Percentiles rank a stretch among this genome's conserved stretches.
Conservation (phyloP, 2,797 vertebrate genomes). For the Arremon aurantiirostris region DNA sequence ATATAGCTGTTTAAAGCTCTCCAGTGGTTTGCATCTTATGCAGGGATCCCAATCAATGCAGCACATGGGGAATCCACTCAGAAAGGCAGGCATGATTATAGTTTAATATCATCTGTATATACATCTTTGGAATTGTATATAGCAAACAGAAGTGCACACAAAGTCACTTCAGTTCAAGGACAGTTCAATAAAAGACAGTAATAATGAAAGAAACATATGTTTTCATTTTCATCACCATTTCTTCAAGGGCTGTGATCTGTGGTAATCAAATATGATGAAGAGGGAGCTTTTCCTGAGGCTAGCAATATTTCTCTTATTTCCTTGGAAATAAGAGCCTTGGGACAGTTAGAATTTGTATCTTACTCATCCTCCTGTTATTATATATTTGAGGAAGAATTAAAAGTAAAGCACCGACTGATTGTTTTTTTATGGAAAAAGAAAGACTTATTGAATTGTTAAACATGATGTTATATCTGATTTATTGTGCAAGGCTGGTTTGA, state of each 20-base stretch:
- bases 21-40: slow-evolving; percentile 29
- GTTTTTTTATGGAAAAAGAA: neutral
- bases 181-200: neutral
- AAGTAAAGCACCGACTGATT: neutral
- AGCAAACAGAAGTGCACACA: neutral
- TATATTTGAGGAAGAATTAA: neutral
- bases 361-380: neutral
- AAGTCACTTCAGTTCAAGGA: slow-evolving; percentile 8
- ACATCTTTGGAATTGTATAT: neutral
- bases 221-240: neutral
- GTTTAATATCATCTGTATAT: neutral
- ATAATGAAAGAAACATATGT: neutral
- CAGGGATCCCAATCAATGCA: slow-evolving; percentile 44
- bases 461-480: neutral
- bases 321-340: neutral
- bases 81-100: neutral
- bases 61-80: slow-evolving; percentile 16
- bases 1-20: slow-evolving; percentile 47
- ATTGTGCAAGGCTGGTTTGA: neutral
- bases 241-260: neutral
- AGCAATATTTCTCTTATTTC: neutral
- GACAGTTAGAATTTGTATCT: neutral
- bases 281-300: neutral
- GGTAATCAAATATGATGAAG: neutral
- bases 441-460: neutral